phyloP scores from a whole-genome alignment of 2,888 invertebrate genomes.

The Gastracanthus pulcherrimus region DNA sequence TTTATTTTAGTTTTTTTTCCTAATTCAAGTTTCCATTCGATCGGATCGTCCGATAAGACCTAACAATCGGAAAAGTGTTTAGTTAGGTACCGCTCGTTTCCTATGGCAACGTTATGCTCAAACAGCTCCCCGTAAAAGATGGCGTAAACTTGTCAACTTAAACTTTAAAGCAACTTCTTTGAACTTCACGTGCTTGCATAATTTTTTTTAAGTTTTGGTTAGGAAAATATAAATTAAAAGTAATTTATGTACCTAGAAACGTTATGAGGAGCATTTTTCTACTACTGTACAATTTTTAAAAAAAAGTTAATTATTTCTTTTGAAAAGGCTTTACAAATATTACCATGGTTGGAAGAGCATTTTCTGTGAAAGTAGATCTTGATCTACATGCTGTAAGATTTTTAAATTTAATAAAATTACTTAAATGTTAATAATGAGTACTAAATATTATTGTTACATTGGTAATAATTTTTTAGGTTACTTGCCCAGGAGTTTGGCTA shows the following conservation, averaged over 20 bases:
- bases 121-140: constrained; percentile 52
- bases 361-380: constrained; percentile 71
- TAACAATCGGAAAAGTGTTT: no score
- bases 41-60: no score
- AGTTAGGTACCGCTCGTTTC: no score
- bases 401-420: not conserved
- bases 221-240: not conserved
- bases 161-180: not conserved
- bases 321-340: not conserved
- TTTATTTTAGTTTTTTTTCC: not conserved
- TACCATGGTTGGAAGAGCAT: constrained; percentile 72
- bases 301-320: not conserved
- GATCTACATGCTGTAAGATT: constrained; percentile 74
- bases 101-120: constrained; percentile 63
- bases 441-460: not conserved
- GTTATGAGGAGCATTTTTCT: not conserved
- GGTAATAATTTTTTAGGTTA: constrained; percentile 79
- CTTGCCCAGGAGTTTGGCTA: constrained; percentile 92
- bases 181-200: not conserved
- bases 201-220: not conserved
- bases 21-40: no score
- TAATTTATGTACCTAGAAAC: not conserved
- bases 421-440: no score
- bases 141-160: constrained; percentile 49
- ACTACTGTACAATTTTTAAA: not conserved